Evolutionary conservation across 2,797 vertebrate genomes (phyloP), one percentile per base, ranked within the genome.

Genomic region (Gymnocypris eckloni): DNA sequence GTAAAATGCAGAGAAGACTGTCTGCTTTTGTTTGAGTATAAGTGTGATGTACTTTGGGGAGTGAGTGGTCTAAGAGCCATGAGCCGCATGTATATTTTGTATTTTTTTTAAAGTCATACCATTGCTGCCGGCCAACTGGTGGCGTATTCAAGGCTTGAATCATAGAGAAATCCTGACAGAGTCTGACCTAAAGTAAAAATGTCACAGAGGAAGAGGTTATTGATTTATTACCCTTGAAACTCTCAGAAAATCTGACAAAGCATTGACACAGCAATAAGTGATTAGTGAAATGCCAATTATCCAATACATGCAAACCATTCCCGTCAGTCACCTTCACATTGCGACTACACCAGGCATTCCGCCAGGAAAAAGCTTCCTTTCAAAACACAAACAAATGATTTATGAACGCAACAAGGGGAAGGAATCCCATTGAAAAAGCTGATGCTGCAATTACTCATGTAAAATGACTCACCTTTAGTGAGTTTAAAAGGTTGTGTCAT

Each of bases 201-300:
- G 56, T 66, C 78, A 81, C 52, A 64, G 22, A 72, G 78, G 78
- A 86, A 28, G 43, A 52, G 52, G 28, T 41, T 54, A 81, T 75
- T 75, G 69, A 86, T 86, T 86, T 81, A 75, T 75, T 81, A n/a
- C 69, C 69, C 56, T 86, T 66, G 70, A 81, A 80, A 66, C 78
- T 50, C 78, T 85, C 84, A 81, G 56, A 85, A 86, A 86, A 75
- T 73, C 78, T 75, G 84, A 86, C 84, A 54, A 73, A 81, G 84
- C 84, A 86, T 75, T 75, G 84, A 86, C 78, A 81, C 84, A 81
- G 84, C 84, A 86, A 81, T 81, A 86, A 81, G 78, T 86, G 84
- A 86, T 86, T 86, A 86, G 56, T 80, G 56, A 75, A 86, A 75
- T 75, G 84, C 56, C 84, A 86, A 86, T 86, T 81, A 81, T 79